Evolutionary conservation across 2,888 invertebrate genomes (phyloP).

Genomic region (Arenicola marina): DNA sequence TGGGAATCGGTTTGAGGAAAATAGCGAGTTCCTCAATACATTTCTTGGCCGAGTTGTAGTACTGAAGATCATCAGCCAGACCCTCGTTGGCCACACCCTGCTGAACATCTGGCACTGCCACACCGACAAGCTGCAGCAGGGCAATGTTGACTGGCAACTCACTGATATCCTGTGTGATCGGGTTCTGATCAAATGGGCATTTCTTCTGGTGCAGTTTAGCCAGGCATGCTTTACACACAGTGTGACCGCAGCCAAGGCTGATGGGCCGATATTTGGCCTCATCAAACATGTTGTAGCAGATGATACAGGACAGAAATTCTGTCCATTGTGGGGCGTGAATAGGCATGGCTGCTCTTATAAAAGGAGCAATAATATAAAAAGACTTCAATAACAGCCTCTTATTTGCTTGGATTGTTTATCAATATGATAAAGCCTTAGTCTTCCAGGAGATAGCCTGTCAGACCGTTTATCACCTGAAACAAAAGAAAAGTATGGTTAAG

Average conservation of each 20-base stretch:
- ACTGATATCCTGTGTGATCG: constrained; percentile 73
- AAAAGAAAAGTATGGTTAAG: too few species aligned
- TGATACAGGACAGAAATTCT: constrained; percentile 94
- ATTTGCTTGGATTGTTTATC: too few species aligned
- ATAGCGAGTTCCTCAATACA: constrained; percentile 87
- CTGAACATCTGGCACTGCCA: constrained; percentile 40
- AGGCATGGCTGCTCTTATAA: too few species aligned
- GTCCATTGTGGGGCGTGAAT: constrained; percentile 72
- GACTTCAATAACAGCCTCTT: too few species aligned
- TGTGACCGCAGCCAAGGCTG: constrained; percentile 83
- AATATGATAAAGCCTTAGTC: too few species aligned
- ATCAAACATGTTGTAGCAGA: constrained; percentile 92
- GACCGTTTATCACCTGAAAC: too few species aligned
- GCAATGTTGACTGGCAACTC: constrained; percentile 86
- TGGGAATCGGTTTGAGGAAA: constrained; percentile 81
- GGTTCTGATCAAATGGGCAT: constrained; percentile 88
- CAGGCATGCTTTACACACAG: constrained; percentile 84
- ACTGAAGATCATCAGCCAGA: constrained; percentile 11
- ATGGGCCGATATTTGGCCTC: constrained; percentile 82
- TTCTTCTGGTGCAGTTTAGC: constrained; percentile 85
- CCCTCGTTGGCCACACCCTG: not conserved
- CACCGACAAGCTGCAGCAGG: constrained; percentile 76
- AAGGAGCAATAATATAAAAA: too few species aligned
- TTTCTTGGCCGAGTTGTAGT: constrained; percentile 72
- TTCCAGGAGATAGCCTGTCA: too few species aligned